Conservation (phyloP, 2,113 vertebrate genomes). For the Phocoena phocoena region DNA sequence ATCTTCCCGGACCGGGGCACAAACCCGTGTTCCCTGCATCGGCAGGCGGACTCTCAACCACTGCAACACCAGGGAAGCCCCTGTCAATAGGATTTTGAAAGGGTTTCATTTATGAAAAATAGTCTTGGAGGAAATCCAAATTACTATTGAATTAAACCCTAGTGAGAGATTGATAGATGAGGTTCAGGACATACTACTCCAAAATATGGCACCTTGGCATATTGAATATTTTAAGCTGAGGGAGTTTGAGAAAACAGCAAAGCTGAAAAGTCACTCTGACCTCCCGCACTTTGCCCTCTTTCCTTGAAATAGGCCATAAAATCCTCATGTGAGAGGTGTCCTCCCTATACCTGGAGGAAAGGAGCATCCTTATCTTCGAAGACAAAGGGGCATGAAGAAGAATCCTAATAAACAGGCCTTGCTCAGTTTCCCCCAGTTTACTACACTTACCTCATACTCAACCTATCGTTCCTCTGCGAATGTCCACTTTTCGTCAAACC, state of each 20-base stretch:
- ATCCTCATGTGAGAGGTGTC: neutral
- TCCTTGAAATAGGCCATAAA: neutral
- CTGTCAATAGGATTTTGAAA: slow-evolving; percentile 22
- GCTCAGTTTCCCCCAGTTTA: neutral
- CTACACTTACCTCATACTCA: neutral
- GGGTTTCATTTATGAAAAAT: slow-evolving; percentile 34
- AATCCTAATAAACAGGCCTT: neutral
- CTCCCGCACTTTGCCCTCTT: neutral
- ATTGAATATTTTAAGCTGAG: neutral
- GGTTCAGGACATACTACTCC: neutral
- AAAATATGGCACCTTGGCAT: neutral
- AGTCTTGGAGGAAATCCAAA: neutral
- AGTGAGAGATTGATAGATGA: neutral
- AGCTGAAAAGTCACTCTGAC: neutral
- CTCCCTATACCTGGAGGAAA: neutral
- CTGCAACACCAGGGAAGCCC: no score
- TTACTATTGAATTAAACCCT: neutral
- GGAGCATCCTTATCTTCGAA: neutral
- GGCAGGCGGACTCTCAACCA: no score
- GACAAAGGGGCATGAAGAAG: neutral
- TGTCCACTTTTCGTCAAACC: neutral
- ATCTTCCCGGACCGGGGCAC: no score
- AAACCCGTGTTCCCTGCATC: no score
- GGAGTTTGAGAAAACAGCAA: neutral
- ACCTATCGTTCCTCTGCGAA: neutral